A percentile compares a stretch with the other conserved stretches of the same genome.
Conservation (phyloP, 2,113 vertebrate species). For the Gorsachius goisagi region DNA sequence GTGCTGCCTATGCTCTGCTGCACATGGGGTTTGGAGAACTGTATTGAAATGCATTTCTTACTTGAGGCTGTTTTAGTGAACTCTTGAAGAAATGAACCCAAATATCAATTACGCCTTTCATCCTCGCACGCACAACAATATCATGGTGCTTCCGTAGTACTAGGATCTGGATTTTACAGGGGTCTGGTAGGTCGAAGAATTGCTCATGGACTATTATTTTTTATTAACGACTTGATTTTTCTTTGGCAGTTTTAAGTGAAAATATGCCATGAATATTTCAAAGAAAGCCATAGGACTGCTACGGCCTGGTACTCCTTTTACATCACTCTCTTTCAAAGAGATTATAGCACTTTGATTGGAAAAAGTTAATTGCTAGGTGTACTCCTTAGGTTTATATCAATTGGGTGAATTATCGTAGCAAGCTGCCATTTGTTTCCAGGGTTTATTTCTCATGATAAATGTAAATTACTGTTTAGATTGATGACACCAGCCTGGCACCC, state of each 20-base stretch:
- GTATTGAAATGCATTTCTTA: not conserved
- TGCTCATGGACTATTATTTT: not conserved
- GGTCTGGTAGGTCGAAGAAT: not conserved
- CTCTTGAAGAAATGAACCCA: not conserved
- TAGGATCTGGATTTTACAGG: not conserved
- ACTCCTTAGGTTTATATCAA: not conserved
- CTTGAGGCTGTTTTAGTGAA: not conserved
- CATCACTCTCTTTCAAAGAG: not conserved
- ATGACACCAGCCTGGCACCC: not conserved
- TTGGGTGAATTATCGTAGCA: not conserved
- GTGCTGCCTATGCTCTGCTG: not conserved
- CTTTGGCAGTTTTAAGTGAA: not conserved
- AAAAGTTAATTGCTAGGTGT: not conserved
- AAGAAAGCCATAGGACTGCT: not conserved
- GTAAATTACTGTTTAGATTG: not conserved
- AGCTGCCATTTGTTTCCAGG: not conserved
- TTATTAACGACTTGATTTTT: not conserved
- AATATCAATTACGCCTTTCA: not conserved
- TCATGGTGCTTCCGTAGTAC: fast-evolving
- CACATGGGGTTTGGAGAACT: not conserved
- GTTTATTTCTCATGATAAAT: not conserved
- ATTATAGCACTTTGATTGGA: not conserved
- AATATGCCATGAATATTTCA: not conserved
- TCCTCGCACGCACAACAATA: not conserved
- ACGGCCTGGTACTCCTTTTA: not conserved